Base-by-base conservation (phyloP, 2,888 invertebrate genomes). In the Coremacera marginata region DNA sequence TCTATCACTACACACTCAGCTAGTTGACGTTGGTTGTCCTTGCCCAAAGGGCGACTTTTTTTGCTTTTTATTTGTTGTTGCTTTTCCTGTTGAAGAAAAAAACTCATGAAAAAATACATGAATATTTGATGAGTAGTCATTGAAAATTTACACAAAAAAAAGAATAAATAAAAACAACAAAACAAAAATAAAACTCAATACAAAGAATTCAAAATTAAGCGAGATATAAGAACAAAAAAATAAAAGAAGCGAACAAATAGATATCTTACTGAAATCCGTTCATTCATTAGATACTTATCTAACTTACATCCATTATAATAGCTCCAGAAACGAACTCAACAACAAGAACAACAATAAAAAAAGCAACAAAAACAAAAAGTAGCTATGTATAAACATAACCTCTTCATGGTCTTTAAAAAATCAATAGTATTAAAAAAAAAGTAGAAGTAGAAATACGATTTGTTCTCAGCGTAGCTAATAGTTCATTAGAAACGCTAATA, bases 121-220 rank as follows among this genome's bases (percentile, higher is more conserved):
- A 68, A 68, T 68, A 25, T 49, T 51, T 49, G 68, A 68, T 68
- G 25, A 51, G 51, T 51, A 25, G 51, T 68, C 25, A 68, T 68
- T 63, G 63, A 16, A 63, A 44, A 44, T 44, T 44, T 3, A 44
- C 44, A 11, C 11, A 31, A 62, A 63, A 63, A 34, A 63, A n/a
- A 16, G 31, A 63, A 27, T n/a, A n/a, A n/a, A n/a, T n/a, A n/a
- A n/a, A n/a, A n/a, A n/a, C n/a, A 63, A 65, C 19, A 65, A 65
- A 44, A 44, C 22, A 22, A 57, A 9, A 31, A 5, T 60, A 14
- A 9, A 60, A 60, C 57, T 60, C 57, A 14, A 60, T 60, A 60
- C 57, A 60, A 60, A 60, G 57, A 25, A 14, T 27, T 60, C 57
- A 27, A 60, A 60, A 60, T 60, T 60, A 60, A 60, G 27, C 25